A percentile compares a stretch with the other conserved stretches of the same genome.
Evolutionary conservation across 2,113 vertebrate species (phyloP).

Genomic region (Hyaena hyaena): DNA sequence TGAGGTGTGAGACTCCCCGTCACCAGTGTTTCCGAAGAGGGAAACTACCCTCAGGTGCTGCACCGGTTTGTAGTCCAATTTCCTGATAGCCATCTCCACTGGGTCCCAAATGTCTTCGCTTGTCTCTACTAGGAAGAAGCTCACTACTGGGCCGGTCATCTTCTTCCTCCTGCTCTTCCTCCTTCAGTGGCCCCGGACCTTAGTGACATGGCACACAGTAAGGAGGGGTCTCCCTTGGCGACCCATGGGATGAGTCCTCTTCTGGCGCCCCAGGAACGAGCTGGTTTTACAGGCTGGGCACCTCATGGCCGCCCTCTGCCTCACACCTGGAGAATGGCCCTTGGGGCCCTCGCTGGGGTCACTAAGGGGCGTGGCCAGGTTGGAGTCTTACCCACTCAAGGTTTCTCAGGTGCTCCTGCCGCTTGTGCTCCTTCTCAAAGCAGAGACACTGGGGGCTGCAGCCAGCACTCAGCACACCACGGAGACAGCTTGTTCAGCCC

Average conservation of each 20-base stretch:
- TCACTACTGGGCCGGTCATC: constrained; percentile 91
- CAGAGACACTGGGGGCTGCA: constrained; percentile 90
- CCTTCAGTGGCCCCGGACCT: constrained; percentile 83
- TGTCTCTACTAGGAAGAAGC: constrained; percentile 96
- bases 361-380: constrained; percentile 92
- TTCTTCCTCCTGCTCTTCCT: constrained; percentile 87
- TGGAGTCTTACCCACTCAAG: constrained; percentile 87
- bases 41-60: constrained; percentile 79
- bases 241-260: constrained; percentile 91
- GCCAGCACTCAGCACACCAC: constrained; percentile 95
- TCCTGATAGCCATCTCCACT: constrained; percentile 93
- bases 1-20: constrained; percentile 98
- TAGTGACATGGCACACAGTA: constrained; percentile 85
- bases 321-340: constrained; percentile 81
- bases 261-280: constrained; percentile 93
- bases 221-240: constrained; percentile 92
- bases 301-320: constrained; percentile 90
- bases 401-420: background rate
- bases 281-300: constrained; percentile 94
- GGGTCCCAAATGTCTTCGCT: constrained; percentile 93
- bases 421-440: background rate
- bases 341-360: constrained; percentile 92
- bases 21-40: constrained; percentile 97
- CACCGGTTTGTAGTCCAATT: constrained; percentile 92
- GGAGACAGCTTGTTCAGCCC: constrained; percentile 90